These are phyloP conservation scores for Amphiprion clarkii DNA, from an alignment of 2,797 vertebrate genomes.

Conservation along the genomic window DNA sequence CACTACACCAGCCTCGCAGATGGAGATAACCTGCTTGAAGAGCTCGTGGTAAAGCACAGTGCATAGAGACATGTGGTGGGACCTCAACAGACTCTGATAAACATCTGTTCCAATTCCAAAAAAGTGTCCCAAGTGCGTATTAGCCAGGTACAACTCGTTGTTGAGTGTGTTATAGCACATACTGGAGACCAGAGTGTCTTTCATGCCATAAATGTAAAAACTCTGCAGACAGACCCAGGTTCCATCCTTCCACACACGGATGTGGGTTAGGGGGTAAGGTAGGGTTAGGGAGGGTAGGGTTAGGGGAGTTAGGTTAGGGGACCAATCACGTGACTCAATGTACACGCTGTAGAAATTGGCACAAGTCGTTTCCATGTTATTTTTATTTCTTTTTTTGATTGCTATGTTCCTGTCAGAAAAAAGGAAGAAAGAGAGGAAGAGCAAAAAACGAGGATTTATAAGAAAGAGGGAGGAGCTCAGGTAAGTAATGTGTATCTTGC, in stretches of 20 bases:
- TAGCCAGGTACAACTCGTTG: slow-evolving; percentile 37
- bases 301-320: too few species aligned
- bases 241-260: slow-evolving; percentile 10
- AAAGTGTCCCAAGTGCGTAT: slow-evolving; percentile 10
- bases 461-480: too few species aligned
- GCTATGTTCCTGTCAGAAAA: too few species aligned
- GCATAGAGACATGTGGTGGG: slow-evolving; percentile 25
- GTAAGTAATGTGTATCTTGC: too few species aligned
- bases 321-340: too few species aligned
- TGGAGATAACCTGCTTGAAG: slow-evolving; percentile 35
- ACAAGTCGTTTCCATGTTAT: too few species aligned
- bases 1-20: slow-evolving; percentile 11
- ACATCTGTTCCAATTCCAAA: slow-evolving; percentile 46
- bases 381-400: too few species aligned
- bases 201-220: not conserved
- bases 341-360: too few species aligned
- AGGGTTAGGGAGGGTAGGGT: too few species aligned
- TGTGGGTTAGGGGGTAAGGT: not conserved
- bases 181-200: rapidly evolving
- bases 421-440: too few species aligned
- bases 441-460: too few species aligned
- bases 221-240: slow-evolving; percentile 8
- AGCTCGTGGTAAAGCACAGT: slow-evolving; percentile 16
- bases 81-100: not conserved
- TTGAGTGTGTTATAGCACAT: slow-evolving; percentile 26